Percentiles rank a stretch among this genome's conserved stretches.
These are phyloP conservation scores for Synaphobranchus kaupii DNA, from an alignment of 2,797 vertebrate genomes.

Conservation along the genomic window DNA sequence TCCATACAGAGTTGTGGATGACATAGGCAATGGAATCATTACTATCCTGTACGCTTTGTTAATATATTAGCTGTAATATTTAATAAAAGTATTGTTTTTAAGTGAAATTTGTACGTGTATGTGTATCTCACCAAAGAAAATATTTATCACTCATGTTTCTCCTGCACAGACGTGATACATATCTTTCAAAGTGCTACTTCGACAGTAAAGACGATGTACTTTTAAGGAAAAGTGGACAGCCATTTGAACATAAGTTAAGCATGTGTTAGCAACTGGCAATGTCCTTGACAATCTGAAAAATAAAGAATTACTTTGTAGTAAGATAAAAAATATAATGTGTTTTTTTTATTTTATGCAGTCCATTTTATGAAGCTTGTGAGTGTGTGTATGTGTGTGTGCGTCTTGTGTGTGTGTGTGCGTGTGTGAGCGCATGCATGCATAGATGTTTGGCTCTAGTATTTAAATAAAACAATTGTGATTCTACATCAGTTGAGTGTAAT, in stretches of 20 bases:
- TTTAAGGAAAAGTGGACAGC: neutral
- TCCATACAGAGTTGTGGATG: constrained; percentile 39
- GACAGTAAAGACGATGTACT: constrained; percentile 34
- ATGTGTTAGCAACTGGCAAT: constrained; percentile 61
- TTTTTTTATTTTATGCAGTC: neutral
- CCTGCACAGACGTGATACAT: constrained; percentile 1
- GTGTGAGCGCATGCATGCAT: neutral
- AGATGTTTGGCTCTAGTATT: neutral
- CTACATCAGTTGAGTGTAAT: neutral
- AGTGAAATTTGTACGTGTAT: constrained; percentile 71
- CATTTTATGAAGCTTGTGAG: constrained; percentile 19
- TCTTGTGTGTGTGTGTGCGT: neutral
- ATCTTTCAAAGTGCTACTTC: constrained; percentile 8
- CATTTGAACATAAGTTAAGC: constrained; percentile 50
- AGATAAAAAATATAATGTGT: constrained; percentile 38
- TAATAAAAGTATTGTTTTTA: constrained; percentile 70
- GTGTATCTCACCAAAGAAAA: constrained; percentile 67
- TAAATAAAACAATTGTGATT: neutral
- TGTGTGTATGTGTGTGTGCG: constrained; percentile 16
- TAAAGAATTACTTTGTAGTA: constrained; percentile 66
- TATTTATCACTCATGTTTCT: constrained; percentile 64
- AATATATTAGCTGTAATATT: constrained; percentile 66
- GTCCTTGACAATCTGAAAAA: constrained; percentile 64
- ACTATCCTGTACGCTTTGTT: constrained; percentile 50
- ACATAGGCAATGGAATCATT: constrained; percentile 44